Conservation (phyloP, 2,113 vertebrate species). For the Siniperca chuatsi region DNA sequence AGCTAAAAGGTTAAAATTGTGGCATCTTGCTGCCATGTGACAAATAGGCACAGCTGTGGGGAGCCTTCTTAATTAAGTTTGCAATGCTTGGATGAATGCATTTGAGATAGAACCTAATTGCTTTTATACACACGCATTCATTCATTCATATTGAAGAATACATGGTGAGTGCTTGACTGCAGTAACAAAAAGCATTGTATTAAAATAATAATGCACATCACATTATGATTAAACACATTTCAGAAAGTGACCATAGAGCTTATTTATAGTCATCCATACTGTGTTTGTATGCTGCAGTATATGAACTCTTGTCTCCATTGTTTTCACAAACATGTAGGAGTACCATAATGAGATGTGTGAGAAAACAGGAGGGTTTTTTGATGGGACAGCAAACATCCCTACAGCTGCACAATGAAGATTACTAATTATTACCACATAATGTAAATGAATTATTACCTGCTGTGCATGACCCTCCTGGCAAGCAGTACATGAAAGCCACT, state of each 20-base stretch:
- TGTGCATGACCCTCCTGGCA: conserved; percentile 55
- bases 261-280: conserved; percentile 28
- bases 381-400: conserved; percentile 45
- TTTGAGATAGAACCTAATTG: conserved; percentile 56
- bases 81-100: conserved; percentile 40
- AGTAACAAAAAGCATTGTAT: not conserved
- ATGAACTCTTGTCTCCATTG: conserved; percentile 19
- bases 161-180: conserved; percentile 12
- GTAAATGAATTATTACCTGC: conserved; percentile 62
- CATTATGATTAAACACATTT: conserved; percentile 11
- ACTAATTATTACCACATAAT: conserved; percentile 65
- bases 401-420: conserved; percentile 64
- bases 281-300: conserved; percentile 6
- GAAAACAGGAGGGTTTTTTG: conserved; percentile 29
- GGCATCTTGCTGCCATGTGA: conserved; percentile 32
- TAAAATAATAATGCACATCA: conserved; percentile 6
- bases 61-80: conserved; percentile 60
- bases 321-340: conserved; percentile 42
- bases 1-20: conserved; percentile 31
- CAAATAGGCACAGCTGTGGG: conserved; percentile 12
- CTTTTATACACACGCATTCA: conserved; percentile 35
- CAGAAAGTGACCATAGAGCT: conserved; percentile 17
- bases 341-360: conserved; percentile 54
- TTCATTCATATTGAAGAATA: conserved; percentile 29
- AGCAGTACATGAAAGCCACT: conserved; percentile 52